Evolutionary conservation across 2,888 invertebrate genomes (phyloP).

Genomic region (Mellilla xanthometata): DNA sequence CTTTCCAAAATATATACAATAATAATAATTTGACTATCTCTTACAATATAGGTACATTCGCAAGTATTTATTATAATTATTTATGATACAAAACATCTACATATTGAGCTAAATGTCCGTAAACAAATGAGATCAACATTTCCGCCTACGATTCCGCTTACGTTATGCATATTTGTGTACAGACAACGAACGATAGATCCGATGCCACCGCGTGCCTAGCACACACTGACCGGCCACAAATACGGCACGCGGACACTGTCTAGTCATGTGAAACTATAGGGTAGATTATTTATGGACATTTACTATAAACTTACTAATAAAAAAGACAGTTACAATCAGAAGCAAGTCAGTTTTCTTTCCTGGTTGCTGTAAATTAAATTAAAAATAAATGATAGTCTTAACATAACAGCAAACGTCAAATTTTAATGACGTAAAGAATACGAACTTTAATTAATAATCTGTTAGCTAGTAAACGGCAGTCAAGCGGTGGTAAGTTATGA

Average conservation of each 20-base stretch:
- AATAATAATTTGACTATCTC: conserved; percentile 60
- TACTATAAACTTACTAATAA: too few relatives aligned
- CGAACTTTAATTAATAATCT: too few relatives aligned
- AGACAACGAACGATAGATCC: background rate
- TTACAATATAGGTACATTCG: conserved; percentile 68
- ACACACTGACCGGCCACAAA: conserved; percentile 13
- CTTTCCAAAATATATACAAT: conserved; percentile 75
- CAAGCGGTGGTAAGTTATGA: too few relatives aligned
- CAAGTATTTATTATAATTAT: conserved; percentile 60
- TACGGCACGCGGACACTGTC: conserved; percentile 2
- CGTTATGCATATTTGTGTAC: conserved; percentile 38
- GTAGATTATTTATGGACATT: too few relatives aligned
- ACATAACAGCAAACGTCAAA: too few relatives aligned
- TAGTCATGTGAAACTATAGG: background rate
- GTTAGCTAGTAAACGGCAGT: too few relatives aligned
- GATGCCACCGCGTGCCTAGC: too few relatives aligned
- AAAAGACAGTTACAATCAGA: too few relatives aligned
- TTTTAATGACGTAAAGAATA: too few relatives aligned
- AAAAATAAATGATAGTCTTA: too few relatives aligned
- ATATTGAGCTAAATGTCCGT: conserved; percentile 77
- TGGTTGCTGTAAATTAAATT: too few relatives aligned
- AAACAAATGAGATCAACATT: conserved; percentile 80
- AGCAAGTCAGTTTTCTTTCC: too few relatives aligned
- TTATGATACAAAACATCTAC: conserved; percentile 66
- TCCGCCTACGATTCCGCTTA: conserved; percentile 48